Evolutionary conservation across 2,888 invertebrate genomes (phyloP).

Genomic region (Diloba caeruleocephala): DNA sequence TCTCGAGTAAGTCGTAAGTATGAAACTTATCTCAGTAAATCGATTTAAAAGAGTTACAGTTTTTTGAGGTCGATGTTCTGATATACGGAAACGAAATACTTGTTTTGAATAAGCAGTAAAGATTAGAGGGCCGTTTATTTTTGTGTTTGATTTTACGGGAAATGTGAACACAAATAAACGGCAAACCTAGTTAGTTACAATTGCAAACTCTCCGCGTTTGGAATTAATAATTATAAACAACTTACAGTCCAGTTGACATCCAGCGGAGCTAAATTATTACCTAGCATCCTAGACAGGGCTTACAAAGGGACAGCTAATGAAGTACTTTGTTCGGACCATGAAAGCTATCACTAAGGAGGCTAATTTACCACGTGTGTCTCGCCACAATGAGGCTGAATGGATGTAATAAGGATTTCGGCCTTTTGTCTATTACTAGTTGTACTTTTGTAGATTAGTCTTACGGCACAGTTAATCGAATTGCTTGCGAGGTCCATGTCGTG

Average conservation of each 20-base stretch:
- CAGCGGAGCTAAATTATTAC: constrained; percentile 1
- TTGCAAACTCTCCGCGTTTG: no score
- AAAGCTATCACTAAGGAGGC: constrained; percentile 5
- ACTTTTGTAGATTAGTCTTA: not conserved
- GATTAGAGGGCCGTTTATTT: no score
- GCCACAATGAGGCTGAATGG: constrained; percentile 23
- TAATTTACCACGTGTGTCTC: constrained; percentile 33
- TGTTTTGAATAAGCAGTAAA: no score
- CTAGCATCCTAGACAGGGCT: not conserved
- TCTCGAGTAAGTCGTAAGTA: no score
- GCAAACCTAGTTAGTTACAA: no score
- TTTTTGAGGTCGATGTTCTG: constrained; percentile 1
- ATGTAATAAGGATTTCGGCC: constrained; percentile 9
- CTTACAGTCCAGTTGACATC: constrained; percentile 8
- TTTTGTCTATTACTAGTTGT: constrained; percentile 30
- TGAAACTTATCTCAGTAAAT: no score
- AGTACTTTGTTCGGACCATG: constrained; percentile 10
- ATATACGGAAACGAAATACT: not conserved
- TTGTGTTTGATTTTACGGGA: no score
- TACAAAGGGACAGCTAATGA: constrained; percentile 24
- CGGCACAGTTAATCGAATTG: constrained; percentile 5
- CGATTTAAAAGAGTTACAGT: no score
- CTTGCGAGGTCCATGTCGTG: not conserved
- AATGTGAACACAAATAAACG: no score
- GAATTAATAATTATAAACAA: not conserved